Conservation (phyloP, 2,113 vertebrate species). For the Chaenocephalus aceratus region DNA sequence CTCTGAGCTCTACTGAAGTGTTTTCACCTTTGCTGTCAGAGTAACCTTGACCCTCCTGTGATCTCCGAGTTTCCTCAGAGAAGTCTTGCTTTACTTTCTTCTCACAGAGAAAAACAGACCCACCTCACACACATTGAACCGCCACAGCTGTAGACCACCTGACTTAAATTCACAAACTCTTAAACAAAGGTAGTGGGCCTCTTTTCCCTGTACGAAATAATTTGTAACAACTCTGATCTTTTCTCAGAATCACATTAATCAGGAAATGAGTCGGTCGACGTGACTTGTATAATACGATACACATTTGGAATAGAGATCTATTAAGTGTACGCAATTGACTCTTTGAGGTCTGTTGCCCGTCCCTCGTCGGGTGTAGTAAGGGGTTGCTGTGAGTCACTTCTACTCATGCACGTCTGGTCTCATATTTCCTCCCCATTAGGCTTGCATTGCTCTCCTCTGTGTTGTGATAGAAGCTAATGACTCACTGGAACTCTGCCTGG, state of each 20-base stretch:
- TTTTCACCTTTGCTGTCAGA: constrained; percentile 51
- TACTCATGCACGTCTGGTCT: constrained; percentile 71
- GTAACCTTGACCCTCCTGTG: constrained; percentile 46
- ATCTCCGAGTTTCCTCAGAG: constrained; percentile 18
- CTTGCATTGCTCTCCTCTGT: constrained; percentile 64
- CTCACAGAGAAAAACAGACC: neutral
- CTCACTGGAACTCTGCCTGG: constrained; percentile 74
- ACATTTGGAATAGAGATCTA: constrained; percentile 57
- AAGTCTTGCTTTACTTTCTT: constrained; percentile 21
- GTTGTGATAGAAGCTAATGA: constrained; percentile 78
- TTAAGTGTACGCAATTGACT: constrained; percentile 59
- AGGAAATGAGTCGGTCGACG: constrained; percentile 54
- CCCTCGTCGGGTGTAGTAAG: constrained; percentile 43
- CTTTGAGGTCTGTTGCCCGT: constrained; percentile 57
- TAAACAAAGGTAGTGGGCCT: constrained; percentile 14
- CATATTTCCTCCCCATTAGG: constrained; percentile 77
- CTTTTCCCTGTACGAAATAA: constrained; percentile 34
- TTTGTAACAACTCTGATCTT: constrained; percentile 57
- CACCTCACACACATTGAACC: neutral
- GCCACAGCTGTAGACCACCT: constrained; percentile 44
- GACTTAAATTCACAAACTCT: constrained; percentile 37
- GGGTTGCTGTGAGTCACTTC: constrained; percentile 66
- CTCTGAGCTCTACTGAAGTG: constrained; percentile 21
- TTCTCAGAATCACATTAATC: constrained; percentile 59
- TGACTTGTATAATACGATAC: constrained; percentile 59